Percentiles rank a stretch among this genome's conserved stretches.
phyloP scores from a whole-genome alignment of 2,113 vertebrate species.

The Cercocebus atys region DNA sequence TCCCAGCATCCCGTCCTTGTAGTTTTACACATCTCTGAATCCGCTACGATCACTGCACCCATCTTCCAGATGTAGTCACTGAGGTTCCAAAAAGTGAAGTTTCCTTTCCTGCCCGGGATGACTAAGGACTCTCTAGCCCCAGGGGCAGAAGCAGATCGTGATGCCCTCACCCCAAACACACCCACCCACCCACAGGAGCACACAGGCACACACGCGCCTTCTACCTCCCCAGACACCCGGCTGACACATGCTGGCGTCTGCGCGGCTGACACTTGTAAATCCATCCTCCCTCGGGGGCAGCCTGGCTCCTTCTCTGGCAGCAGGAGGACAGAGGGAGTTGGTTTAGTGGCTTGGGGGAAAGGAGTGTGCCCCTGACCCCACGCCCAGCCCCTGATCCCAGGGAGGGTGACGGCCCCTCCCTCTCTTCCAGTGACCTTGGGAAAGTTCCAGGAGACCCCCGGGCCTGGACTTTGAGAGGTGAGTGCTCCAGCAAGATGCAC shows the following conservation, averaged over 20 bases:
- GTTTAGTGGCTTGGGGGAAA: neutral
- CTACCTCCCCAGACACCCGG: neutral
- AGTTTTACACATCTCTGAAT: neutral
- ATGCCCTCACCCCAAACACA: neutral
- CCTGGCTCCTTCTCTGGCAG: neutral
- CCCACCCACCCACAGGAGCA: neutral
- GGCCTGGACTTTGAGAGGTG: neutral
- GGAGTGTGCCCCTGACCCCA: neutral
- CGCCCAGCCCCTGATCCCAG: neutral
- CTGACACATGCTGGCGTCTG: conserved; percentile 22
- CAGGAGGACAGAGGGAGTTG: fast-evolving
- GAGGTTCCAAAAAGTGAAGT: neutral
- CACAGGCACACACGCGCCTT: neutral
- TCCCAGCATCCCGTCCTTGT: neutral
- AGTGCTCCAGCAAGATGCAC: neutral
- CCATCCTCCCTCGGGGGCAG: neutral
- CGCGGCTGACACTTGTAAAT: neutral
- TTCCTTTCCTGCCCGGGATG: neutral
- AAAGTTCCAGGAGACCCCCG: neutral
- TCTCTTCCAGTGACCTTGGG: neutral
- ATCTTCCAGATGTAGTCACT: neutral
- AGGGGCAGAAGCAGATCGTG: neutral
- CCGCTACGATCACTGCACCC: neutral
- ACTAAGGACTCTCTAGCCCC: neutral
- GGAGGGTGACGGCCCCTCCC: neutral